phyloP scores from a whole-genome alignment of 2,888 invertebrate genomes.

The Molorchus minor region DNA sequence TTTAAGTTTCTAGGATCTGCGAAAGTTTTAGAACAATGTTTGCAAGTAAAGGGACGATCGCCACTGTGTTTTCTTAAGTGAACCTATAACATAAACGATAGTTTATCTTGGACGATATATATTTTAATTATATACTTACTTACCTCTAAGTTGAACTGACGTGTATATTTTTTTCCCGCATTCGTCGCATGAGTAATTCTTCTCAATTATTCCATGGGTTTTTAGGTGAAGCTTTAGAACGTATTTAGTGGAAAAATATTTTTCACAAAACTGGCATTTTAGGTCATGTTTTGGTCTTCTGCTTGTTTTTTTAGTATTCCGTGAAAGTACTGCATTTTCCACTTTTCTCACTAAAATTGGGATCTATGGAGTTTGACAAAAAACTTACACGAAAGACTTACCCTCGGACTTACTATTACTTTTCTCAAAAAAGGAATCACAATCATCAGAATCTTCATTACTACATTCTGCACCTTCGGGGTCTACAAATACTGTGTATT shows the following conservation, averaged over 20 bases:
- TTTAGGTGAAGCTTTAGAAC: conserved; percentile 40
- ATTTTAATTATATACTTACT: conserved; percentile 2
- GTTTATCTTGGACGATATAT: neutral
- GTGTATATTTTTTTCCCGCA: conserved; percentile 50
- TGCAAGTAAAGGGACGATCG: conserved; percentile 45
- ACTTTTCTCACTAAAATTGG: too few relatives aligned
- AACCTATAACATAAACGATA: conserved; percentile 39
- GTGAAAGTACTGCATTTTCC: too few relatives aligned
- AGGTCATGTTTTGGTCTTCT: too few relatives aligned
- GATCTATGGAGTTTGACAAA: too few relatives aligned
- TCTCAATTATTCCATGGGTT: conserved; percentile 42
- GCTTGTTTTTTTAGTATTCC: too few relatives aligned
- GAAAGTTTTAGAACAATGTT: conserved; percentile 47
- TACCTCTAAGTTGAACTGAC: conserved; percentile 48
- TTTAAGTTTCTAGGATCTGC: conserved; percentile 48
- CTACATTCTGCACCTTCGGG: too few relatives aligned
- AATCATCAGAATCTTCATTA: too few relatives aligned
- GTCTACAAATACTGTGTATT: too few relatives aligned
- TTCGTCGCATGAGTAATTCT: conserved; percentile 41
- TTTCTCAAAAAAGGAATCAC: too few relatives aligned
- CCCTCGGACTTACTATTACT: too few relatives aligned
- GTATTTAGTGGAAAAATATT: conserved; percentile 28
- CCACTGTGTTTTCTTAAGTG: conserved; percentile 50
- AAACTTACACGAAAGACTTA: too few relatives aligned
- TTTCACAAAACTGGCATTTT: too few relatives aligned